Percentiles rank a stretch among this genome's conserved stretches.
Evolutionary conservation across 2,797 vertebrate genomes (phyloP).

Genomic region (Amniataba percoides): DNA sequence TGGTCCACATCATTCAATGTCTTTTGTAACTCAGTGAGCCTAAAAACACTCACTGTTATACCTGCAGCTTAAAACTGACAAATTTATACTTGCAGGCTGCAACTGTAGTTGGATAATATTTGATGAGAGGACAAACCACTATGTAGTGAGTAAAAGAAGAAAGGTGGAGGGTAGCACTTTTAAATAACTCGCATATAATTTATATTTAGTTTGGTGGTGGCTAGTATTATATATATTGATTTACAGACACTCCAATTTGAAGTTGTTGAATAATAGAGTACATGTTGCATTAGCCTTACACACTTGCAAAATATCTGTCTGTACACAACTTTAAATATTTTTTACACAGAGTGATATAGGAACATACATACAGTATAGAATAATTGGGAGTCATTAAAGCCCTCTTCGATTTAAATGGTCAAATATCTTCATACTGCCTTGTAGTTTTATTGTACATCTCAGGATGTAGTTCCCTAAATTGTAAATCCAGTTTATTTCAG

Average conservation of each 20-base stretch:
- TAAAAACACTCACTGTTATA: constrained; percentile 10
- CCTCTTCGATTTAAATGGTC: constrained; percentile 50
- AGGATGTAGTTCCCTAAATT: constrained; percentile 66
- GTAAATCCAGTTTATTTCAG: constrained; percentile 37
- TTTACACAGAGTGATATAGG: constrained; percentile 74
- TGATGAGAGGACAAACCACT: constrained; percentile 39
- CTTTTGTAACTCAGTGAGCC: background rate
- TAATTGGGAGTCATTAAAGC: constrained; percentile 57
- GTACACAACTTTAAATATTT: constrained; percentile 78
- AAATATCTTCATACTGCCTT: constrained; percentile 21
- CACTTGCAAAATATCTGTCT: constrained; percentile 80
- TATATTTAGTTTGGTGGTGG: constrained; percentile 51
- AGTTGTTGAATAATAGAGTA: constrained; percentile 72
- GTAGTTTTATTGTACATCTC: constrained; percentile 69
- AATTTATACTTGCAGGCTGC: constrained; percentile 15
- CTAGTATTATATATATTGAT: constrained; percentile 55
- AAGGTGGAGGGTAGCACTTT: constrained; percentile 40
- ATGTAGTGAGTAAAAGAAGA: constrained; percentile 48
- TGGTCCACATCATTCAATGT: background rate
- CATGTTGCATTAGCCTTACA: constrained; percentile 69
- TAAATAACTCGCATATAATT: constrained; percentile 59
- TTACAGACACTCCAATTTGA: constrained; percentile 80
- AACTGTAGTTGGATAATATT: constrained; percentile 26
- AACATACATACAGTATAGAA: constrained; percentile 72
- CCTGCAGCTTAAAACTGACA: constrained; percentile 14